Base-by-base conservation (phyloP, 2,797 vertebrate genomes). In the Falco biarmicus region DNA sequence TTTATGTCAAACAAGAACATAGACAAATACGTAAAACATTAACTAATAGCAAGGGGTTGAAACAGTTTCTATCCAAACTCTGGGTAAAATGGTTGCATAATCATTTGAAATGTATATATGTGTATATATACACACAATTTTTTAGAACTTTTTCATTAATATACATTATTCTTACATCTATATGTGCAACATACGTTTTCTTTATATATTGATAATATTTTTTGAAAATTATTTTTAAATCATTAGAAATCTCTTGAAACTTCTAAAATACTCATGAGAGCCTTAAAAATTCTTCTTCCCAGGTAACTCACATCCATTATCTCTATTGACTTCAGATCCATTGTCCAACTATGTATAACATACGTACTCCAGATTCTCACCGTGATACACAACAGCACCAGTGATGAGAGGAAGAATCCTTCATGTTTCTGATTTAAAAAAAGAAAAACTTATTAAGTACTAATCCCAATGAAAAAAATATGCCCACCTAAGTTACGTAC, bases 1-100 rank as follows among this genome's bases (percentile, higher is more conserved):
- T 91, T 95, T 91, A 92, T 84, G 81, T 94, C 92, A 97, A 96
- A 93, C 84, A 92, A 87, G 84, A 96, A 69, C 69, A 78, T 10
- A 89, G 66, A 69, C 65, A 92, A 92, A 80, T 59, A 57, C 0
- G 63, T 97, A 91, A 89, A 96, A 93, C 47, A 92, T 97, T 97
- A 95, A 95, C 90, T 65, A 90, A 81, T 0, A 91, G 41, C 47
- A 71, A 87, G 41, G 84, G 47, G 34, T 81, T 95, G 34, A 73
- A 94, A 87, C 8, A 54, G 32, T 68, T 84, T 61, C 25, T 77
- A 77, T 12, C 59, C 29, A 64, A 69, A 71, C 32, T 37, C 34
- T 54, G 11, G 21, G 47, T 21, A 43, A 54, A 80, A 74, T 34
- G 4, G 16, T 86, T 93, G 93, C 31, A 39, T 29, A 80, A 63